These are phyloP conservation scores for Neria commutata DNA, from an alignment of 2,888 invertebrate species.

Conservation along the genomic window DNA sequence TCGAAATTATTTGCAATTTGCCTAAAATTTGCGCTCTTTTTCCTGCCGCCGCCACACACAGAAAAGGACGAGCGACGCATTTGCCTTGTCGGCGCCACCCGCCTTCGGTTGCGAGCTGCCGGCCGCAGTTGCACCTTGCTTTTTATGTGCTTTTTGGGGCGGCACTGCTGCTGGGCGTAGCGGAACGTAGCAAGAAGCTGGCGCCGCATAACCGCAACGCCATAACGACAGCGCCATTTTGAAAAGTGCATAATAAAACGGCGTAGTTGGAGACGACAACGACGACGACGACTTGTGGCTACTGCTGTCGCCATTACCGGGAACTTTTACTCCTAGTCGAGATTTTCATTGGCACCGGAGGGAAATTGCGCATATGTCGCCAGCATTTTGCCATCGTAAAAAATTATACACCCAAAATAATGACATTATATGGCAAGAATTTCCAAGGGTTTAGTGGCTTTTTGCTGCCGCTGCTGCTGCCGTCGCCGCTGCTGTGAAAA, in stretches of 20 bases:
- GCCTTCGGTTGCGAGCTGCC: too few species aligned
- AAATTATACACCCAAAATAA: conserved; percentile 53
- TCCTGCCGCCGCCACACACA: too few species aligned
- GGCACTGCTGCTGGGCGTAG: not conserved
- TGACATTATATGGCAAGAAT: conserved; percentile 22
- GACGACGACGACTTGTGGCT: conserved; percentile 18
- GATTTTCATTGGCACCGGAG: conserved; percentile 36
- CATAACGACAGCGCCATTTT: conserved; percentile 41
- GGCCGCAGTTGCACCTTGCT: not conserved
- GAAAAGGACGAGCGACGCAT: too few species aligned
- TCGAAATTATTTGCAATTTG: too few species aligned
- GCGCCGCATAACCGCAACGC: conserved; percentile 55
- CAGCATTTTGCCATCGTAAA: conserved; percentile 43
- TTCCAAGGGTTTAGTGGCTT: conserved; percentile 13
- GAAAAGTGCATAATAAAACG: conserved; percentile 20
- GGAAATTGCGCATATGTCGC: conserved; percentile 50
- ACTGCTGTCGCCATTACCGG: not conserved
- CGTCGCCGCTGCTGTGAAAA: too few species aligned
- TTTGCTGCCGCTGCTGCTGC: too few species aligned
- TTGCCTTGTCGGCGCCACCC: too few species aligned
- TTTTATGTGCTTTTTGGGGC: not conserved
- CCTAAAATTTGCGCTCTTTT: too few species aligned
- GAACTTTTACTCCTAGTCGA: conserved; percentile 32
- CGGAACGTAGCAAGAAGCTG: conserved; percentile 40
- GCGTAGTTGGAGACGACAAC: conserved; percentile 19